Base-by-base conservation (phyloP, 2,888 invertebrate genomes). In the Drosophila yooni region DNA sequence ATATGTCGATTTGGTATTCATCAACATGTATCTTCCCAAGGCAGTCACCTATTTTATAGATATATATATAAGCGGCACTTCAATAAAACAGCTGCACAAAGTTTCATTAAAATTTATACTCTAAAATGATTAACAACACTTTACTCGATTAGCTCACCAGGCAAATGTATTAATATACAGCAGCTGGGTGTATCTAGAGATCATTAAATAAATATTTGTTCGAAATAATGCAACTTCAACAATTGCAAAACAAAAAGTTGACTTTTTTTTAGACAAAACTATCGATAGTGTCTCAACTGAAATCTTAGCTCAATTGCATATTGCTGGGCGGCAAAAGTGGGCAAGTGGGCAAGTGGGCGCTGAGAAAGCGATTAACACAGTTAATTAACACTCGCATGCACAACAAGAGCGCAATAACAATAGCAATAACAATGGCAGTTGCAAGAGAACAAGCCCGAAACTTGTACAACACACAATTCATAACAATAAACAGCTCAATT, bases 401-500 rank as follows among this genome's bases (percentile, higher is more conserved):
- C 11, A 61, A n/a, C 56, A 21, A 25, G 18, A 34, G 34, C 13
- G 25, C 40, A 59, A 51, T 18, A 63, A 71, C 21, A 67, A 57
- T 8, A 29, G 11, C 54, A 58, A 67, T 27, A 38, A 40, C 40
- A 74, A 62, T 3, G n/a, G 36, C 36, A 74, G 62, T 13, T 29
- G 43, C 48, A 60, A 61, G 11, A 38, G 11, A 43, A 56, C 27
- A 18, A 18, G n/a, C 34, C 18, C 52, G 25, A 38, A 64, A 34
- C 27, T 40, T 33, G 21, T 61, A 31, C 13, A 60, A 51, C 46
- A 56, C 51, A 76, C 40, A 61, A 50, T 63, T 48, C 53, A 69
- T 50, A 77, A 65, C 48, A 88, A 89, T 74, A 83, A 80, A 71
- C 77, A 89, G 82, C 88, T 88, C 87, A 87, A 90, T 87, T 87